A percentile compares a stretch with the other conserved stretches of the same genome.
Conservation (phyloP, 2,888 invertebrate genomes). For the Drosophila kuntzei region DNA sequence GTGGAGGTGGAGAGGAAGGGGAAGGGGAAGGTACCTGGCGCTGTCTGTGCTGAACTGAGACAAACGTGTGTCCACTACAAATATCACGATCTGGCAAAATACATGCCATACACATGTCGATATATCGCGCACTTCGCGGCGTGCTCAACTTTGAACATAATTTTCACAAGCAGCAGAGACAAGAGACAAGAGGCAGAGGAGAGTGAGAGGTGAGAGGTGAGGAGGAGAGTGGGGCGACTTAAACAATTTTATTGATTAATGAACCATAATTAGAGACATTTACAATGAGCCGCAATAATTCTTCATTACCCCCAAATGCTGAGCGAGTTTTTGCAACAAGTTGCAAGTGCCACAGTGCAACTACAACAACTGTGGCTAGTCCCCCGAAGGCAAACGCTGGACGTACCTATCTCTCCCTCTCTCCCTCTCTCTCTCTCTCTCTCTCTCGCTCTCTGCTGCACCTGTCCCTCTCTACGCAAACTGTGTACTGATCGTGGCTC, state of each 20-base stretch:
- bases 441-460: not conserved
- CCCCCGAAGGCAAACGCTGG: constrained; percentile 48
- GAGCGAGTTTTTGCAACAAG: constrained; percentile 33
- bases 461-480: constrained; percentile 43
- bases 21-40: constrained; percentile 9
- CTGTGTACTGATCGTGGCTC: constrained; percentile 70
- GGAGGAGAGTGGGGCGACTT: constrained; percentile 38
- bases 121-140: constrained; percentile 59
- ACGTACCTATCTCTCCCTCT: constrained; percentile 11
- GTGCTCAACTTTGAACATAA: constrained; percentile 73
- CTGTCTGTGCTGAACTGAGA: constrained; percentile 24
- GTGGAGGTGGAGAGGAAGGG: too few species aligned
- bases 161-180: constrained; percentile 48
- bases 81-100: constrained; percentile 75
- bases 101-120: constrained; percentile 74
- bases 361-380: constrained; percentile 43
- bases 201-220: not conserved
- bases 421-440: not conserved
- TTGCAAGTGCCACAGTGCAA: constrained; percentile 29
- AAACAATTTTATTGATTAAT: constrained; percentile 86
- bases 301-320: constrained; percentile 83
- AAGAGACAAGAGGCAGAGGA: not conserved
- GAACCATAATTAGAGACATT: constrained; percentile 85
- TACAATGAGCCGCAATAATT: constrained; percentile 84
- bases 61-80: constrained; percentile 77